These are phyloP conservation scores for Sapayoa aenigma DNA, from an alignment of 2,113 vertebrate species.

Conservation along the genomic window DNA sequence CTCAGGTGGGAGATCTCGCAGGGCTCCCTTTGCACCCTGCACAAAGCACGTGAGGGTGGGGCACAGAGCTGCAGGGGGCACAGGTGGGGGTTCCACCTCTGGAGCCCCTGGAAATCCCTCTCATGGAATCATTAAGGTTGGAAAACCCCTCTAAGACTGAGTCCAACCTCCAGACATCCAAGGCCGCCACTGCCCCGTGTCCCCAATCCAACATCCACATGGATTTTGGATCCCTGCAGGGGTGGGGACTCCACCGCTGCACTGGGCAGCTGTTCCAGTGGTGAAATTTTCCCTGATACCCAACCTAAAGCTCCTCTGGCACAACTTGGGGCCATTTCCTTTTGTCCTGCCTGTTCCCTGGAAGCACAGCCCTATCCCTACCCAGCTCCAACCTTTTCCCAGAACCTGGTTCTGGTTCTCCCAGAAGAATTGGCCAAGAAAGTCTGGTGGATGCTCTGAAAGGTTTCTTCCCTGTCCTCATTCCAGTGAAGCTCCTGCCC, in stretches of 20 bases:
- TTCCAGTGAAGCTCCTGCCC: constrained; percentile 81
- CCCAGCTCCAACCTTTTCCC: neutral
- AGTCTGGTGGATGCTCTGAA: neutral
- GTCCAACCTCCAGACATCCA: neutral
- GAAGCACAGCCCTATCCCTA: neutral
- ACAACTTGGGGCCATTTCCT: neutral
- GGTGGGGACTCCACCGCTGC: neutral
- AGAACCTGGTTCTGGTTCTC: neutral
- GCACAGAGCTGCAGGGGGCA: too few relatives aligned
- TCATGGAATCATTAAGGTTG: neutral
- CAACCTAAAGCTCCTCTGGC: neutral
- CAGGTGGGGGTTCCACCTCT: neutral
- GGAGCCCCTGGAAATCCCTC: neutral
- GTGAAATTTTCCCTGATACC: neutral
- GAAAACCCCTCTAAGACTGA: rapidly evolving
- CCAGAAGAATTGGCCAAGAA: neutral
- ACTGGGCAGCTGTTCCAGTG: too few relatives aligned
- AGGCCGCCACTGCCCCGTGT: neutral
- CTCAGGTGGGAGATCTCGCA: too few relatives aligned
- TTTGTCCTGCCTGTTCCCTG: rapidly evolving
- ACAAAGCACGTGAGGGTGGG: too few relatives aligned
- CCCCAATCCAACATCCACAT: rapidly evolving
- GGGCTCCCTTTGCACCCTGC: too few relatives aligned
- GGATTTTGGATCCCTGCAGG: neutral
- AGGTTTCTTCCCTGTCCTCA: neutral